Conservation (phyloP, 2,113 vertebrate genomes). For the Aptenodytes forsteri region DNA sequence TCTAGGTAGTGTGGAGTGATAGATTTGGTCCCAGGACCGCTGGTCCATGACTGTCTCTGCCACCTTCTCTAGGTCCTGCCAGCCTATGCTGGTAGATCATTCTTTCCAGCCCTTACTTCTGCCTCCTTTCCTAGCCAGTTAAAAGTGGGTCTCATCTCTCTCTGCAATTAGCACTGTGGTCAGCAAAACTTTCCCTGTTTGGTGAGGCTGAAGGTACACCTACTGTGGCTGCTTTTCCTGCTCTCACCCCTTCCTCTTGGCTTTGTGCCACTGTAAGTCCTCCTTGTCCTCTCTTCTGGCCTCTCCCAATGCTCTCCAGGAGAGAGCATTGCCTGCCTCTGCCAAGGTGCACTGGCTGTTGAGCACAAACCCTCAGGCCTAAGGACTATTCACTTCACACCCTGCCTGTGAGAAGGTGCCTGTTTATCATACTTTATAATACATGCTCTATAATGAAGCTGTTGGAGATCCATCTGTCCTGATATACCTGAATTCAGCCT, state of each 20-base stretch:
- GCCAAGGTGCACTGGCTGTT: background rate
- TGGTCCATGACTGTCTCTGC: background rate
- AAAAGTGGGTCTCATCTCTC: background rate
- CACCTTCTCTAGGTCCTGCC: background rate
- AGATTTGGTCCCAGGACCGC: background rate
- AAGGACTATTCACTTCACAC: background rate
- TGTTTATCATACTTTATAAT: background rate
- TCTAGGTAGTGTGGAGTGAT: background rate
- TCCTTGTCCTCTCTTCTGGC: background rate
- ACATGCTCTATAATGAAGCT: background rate
- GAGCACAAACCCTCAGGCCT: background rate
- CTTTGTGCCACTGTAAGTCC: background rate
- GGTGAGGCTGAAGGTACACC: background rate
- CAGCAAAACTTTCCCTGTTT: background rate
- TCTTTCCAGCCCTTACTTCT: background rate
- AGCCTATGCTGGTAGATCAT: background rate
- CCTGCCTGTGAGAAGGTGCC: background rate
- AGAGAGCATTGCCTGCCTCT: background rate
- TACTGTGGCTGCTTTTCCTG: background rate
- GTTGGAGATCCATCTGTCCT: background rate
- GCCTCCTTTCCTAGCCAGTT: background rate
- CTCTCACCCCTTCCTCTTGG: background rate
- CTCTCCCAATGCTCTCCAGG: background rate
- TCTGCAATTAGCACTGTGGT: background rate
- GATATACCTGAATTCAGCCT: background rate